These are phyloP conservation scores for Bolborhynchus lineola DNA, from an alignment of 2,113 vertebrate species.

Conservation along the genomic window DNA sequence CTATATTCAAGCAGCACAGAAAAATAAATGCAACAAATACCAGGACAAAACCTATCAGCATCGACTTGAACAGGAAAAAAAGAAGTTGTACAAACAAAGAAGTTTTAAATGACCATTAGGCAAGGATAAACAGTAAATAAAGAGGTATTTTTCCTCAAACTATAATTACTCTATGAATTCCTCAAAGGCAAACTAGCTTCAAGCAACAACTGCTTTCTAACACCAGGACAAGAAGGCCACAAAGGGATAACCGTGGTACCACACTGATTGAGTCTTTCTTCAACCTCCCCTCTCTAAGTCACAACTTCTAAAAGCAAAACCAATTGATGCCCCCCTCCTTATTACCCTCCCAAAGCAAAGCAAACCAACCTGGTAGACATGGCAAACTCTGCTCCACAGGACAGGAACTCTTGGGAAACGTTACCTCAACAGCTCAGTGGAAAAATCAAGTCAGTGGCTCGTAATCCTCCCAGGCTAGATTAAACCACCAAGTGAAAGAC, in stretches of 20 bases:
- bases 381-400: neutral
- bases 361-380: neutral
- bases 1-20: neutral
- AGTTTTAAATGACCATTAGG: neutral
- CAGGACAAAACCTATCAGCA: neutral
- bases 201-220: neutral
- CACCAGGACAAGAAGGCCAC: rapidly evolving
- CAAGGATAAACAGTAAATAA: neutral
- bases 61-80: neutral
- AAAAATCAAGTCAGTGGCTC: neutral
- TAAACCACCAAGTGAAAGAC: neutral
- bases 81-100: neutral
- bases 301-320: neutral
- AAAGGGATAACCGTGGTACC: rapidly evolving
- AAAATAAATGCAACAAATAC: neutral
- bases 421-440: neutral
- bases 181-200: neutral
- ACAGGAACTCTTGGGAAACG: neutral
- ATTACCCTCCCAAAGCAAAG: neutral
- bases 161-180: neutral
- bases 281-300: neutral
- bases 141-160: neutral
- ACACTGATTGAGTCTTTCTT: neutral
- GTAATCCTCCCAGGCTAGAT: neutral
- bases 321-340: neutral